Percentiles rank a stretch among this genome's conserved stretches.
Conservation (phyloP, 2,888 invertebrate genomes). For the Macroteleia sp. region DNA sequence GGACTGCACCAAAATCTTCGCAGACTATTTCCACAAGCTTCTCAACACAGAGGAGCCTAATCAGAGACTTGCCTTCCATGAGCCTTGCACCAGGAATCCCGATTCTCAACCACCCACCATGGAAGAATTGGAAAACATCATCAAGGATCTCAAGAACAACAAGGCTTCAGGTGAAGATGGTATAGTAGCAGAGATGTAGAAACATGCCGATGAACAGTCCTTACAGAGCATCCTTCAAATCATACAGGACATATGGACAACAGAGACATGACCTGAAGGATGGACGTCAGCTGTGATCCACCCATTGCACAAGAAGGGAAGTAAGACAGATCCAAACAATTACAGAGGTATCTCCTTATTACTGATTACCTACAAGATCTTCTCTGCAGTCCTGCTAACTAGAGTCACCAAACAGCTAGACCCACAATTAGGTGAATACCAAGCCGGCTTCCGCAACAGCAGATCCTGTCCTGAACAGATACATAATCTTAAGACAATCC, state of each 20-base stretch:
- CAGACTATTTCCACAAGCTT: not conserved
- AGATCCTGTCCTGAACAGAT: not conserved
- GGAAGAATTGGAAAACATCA: not conserved
- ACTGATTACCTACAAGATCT: not conserved
- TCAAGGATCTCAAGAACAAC: not conserved
- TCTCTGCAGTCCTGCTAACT: not conserved
- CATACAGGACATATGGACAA: no score
- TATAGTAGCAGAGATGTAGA: no score
- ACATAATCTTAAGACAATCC: not conserved
- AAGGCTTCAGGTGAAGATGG: no score
- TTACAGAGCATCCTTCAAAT: no score
- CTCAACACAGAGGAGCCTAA: not conserved
- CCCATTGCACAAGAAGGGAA: not conserved
- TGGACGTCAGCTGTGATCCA: not conserved
- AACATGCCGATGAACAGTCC: no score
- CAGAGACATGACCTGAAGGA: no score
- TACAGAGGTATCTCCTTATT: conserved; percentile 2
- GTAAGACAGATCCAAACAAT: not conserved
- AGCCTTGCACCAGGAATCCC: not conserved
- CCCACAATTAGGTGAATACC: no score
- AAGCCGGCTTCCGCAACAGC: not conserved
- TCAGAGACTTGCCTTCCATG: not conserved
- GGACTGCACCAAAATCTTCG: not conserved
- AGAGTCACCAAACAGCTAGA: no score
- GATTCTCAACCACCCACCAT: not conserved